Conservation (phyloP, 1,140 invertebrate genomes). For the Anastrepha obliqua region DNA sequence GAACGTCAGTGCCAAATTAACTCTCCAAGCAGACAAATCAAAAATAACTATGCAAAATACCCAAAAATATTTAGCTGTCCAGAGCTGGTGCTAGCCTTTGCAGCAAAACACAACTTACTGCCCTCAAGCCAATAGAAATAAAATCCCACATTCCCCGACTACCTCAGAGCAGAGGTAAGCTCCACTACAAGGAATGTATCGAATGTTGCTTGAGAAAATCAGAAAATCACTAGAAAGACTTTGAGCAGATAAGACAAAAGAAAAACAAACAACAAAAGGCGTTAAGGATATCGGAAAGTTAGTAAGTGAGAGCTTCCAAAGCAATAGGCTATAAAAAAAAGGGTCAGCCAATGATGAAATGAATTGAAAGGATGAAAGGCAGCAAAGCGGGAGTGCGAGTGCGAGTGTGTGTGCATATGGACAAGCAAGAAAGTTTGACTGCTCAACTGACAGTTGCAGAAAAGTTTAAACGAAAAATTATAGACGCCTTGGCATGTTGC, state of each 20-base stretch:
- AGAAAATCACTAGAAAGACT: conserved; percentile 32
- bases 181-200: neutral
- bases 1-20: conserved; percentile 1
- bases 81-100: too few species aligned
- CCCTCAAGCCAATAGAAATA: too few species aligned
- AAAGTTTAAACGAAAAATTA: conserved; percentile 53
- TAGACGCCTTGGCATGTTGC: conserved; percentile 15
- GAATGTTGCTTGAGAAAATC: conserved; percentile 26
- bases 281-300: neutral
- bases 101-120: too few species aligned
- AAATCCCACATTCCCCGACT: too few species aligned
- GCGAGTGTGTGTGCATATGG: neutral
- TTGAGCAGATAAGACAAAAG: conserved; percentile 38
- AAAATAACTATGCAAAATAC: conserved; percentile 27
- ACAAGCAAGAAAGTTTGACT: conserved; percentile 3
- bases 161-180: neutral
- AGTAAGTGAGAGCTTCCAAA: neutral
- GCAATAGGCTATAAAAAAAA: neutral
- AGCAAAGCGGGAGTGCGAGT: neutral
- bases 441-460: conserved; percentile 46
- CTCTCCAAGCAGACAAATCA: neutral
- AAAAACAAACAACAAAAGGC: conserved; percentile 40
- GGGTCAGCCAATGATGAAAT: neutral
- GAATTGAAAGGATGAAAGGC: neutral
- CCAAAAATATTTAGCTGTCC: too few species aligned